A percentile compares a stretch with the other conserved stretches of the same genome.
phyloP scores from a whole-genome alignment of 2,797 vertebrate genomes.

The Syngnathus rostellatus region DNA sequence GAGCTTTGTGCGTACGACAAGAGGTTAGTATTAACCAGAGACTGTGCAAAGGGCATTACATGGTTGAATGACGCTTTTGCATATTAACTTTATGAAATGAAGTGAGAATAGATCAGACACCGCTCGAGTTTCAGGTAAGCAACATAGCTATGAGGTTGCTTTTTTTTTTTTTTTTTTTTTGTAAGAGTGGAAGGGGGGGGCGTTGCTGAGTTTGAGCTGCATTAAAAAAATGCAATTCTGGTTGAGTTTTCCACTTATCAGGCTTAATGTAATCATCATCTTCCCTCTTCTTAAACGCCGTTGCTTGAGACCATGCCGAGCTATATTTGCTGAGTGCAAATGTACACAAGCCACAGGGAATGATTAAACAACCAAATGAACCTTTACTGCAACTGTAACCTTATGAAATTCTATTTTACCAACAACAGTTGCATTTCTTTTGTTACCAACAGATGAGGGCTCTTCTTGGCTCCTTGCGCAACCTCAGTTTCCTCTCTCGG shows the following conservation, averaged over 20 bases:
- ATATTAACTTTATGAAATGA: neutral
- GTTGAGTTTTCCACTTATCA: too few relatives aligned
- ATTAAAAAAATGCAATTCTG: too few relatives aligned
- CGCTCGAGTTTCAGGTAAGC: neutral
- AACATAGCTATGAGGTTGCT: neutral
- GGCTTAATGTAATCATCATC: too few relatives aligned
- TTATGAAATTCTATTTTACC: neutral
- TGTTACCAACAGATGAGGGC: constrained; percentile 61
- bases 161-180: too few relatives aligned
- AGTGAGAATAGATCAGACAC: neutral
- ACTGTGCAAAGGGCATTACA: constrained; percentile 36
- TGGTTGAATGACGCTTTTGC: neutral
- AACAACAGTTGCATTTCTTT: neutral
- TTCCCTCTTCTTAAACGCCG: too few relatives aligned
- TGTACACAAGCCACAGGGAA: too few relatives aligned
- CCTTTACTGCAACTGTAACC: too few relatives aligned
- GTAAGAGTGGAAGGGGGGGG: too few relatives aligned
- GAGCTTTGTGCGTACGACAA: constrained; percentile 4
- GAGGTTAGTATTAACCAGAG: constrained; percentile 24
- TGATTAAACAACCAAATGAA: too few relatives aligned
- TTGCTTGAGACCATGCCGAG: too few relatives aligned
- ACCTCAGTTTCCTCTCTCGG: constrained; percentile 35
- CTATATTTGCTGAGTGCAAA: too few relatives aligned
- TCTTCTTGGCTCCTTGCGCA: constrained; percentile 31
- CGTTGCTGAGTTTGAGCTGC: too few relatives aligned